These are phyloP conservation scores for Agonum fuliginosum DNA, from an alignment of 2,888 invertebrate genomes.

Conservation along the genomic window DNA sequence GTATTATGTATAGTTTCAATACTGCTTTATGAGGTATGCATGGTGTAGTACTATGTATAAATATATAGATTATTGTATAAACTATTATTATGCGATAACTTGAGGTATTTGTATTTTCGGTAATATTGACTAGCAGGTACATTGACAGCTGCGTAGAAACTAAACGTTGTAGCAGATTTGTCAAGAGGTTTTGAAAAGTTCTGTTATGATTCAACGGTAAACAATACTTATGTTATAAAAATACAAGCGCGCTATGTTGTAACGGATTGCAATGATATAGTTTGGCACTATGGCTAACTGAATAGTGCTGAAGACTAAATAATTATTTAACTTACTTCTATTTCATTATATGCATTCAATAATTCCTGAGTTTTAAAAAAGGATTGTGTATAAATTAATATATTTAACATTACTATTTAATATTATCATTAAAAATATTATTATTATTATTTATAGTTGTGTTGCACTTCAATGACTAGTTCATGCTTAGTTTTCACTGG, in stretches of 20 bases:
- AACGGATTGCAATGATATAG: slow-evolving; percentile 35
- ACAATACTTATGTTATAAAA: slow-evolving; percentile 39
- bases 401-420: slow-evolving; percentile 53
- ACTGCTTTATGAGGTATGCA: slow-evolving; percentile 50
- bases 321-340: slow-evolving; percentile 52
- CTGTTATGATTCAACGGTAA: slow-evolving; percentile 29
- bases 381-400: slow-evolving; percentile 55
- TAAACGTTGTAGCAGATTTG: slow-evolving; percentile 37
- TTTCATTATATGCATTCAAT: slow-evolving; percentile 47
- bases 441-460: slow-evolving; percentile 63
- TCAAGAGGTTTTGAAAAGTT: slow-evolving; percentile 10
- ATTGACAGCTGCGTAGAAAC: slow-evolving; percentile 35
- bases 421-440: slow-evolving; percentile 61
- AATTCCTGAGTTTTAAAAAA: slow-evolving; percentile 59
- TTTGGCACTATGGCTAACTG: slow-evolving; percentile 53
- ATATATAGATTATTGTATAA: slow-evolving; percentile 29
- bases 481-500: slow-evolving; percentile 60
- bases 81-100: slow-evolving; percentile 39
- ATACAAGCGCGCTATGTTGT: slow-evolving; percentile 40
- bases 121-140: slow-evolving; percentile 56
- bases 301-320: slow-evolving; percentile 49
- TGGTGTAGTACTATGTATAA: slow-evolving; percentile 41
- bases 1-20: slow-evolving; percentile 36
- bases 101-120: slow-evolving; percentile 50
- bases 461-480: slow-evolving; percentile 65